Percentiles rank a stretch among this genome's conserved stretches.
Evolutionary conservation across 2,797 vertebrate species (phyloP).

Genomic region (Gadopsis marmoratus): DNA sequence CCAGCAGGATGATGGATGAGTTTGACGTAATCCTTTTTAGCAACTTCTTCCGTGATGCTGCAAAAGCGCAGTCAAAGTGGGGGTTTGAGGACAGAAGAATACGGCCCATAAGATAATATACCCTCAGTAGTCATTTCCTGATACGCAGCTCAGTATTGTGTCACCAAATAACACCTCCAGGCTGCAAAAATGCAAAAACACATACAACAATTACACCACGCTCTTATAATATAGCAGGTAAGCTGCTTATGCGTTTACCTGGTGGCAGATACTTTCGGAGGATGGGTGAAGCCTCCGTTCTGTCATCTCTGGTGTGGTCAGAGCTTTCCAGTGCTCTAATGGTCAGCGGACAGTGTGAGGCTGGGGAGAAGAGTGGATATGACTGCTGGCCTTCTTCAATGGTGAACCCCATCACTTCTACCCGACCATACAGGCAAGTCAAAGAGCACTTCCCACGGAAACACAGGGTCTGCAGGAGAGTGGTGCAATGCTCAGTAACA

Average conservation of each 20-base stretch:
- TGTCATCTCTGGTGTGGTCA: constrained; percentile 67
- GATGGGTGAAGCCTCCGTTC: constrained; percentile 79
- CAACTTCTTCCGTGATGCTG: constrained; percentile 85
- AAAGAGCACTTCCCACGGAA: constrained; percentile 92
- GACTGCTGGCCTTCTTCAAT: constrained; percentile 90
- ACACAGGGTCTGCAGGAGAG: constrained; percentile 85
- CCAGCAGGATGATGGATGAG: constrained; percentile 87
- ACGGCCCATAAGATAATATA: not conserved
- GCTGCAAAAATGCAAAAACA: not conserved
- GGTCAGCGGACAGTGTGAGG: constrained; percentile 88
- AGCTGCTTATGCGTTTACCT: constrained; percentile 73
- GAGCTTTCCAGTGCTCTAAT: constrained; percentile 80
- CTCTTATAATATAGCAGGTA: not conserved
- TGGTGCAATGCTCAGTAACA: not conserved
- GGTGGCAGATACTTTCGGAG: constrained; percentile 83
- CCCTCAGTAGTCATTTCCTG: not conserved
- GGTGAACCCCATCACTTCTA: constrained; percentile 91
- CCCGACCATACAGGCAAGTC: constrained; percentile 91
- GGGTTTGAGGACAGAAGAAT: not conserved
- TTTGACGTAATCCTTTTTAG: constrained; percentile 79
- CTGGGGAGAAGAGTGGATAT: constrained; percentile 88
- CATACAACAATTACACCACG: not conserved
- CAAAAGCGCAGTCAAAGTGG: constrained; percentile 11
- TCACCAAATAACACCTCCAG: not conserved
- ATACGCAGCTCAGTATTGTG: not conserved